Percentiles rank a stretch among this genome's conserved stretches.
Evolutionary conservation across 2,113 vertebrate species (phyloP).

Genomic region (Chaetura pelagica): DNA sequence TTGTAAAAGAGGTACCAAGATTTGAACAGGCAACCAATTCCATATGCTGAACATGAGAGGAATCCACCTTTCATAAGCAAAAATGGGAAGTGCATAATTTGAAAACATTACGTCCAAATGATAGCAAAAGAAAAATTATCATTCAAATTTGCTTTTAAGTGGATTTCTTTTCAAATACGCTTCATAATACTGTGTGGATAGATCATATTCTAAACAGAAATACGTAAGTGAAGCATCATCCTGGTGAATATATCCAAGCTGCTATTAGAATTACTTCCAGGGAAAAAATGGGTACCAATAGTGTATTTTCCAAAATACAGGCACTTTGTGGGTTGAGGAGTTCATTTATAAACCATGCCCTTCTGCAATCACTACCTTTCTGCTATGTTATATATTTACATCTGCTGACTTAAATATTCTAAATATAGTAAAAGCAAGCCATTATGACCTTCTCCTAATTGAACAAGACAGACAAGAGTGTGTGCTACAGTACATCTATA

Average conservation of each 20-base stretch:
- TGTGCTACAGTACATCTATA: not conserved
- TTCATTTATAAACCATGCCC: not conserved
- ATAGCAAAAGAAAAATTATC: not conserved
- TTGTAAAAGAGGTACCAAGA: not conserved
- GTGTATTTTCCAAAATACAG: not conserved
- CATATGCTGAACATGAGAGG: not conserved
- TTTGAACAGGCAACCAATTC: not conserved
- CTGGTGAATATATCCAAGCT: not conserved
- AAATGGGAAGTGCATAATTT: not conserved
- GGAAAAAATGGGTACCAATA: not conserved
- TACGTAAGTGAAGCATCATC: not conserved
- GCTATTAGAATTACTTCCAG: not conserved
- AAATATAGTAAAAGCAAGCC: constrained; percentile 34
- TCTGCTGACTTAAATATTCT: constrained; percentile 2
- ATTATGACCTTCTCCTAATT: constrained; percentile 40
- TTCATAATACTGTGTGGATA: not conserved
- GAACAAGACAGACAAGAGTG: constrained; percentile 14
- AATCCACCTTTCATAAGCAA: not conserved
- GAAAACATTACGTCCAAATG: not conserved
- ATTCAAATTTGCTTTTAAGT: not conserved
- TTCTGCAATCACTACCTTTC: constrained; percentile 8
- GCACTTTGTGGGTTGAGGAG: not conserved
- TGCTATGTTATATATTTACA: constrained; percentile 19
- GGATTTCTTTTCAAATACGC: not conserved
- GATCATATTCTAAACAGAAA: not conserved